Conservation (phyloP, 2,888 invertebrate genomes). For the Morinoia aosen region DNA sequence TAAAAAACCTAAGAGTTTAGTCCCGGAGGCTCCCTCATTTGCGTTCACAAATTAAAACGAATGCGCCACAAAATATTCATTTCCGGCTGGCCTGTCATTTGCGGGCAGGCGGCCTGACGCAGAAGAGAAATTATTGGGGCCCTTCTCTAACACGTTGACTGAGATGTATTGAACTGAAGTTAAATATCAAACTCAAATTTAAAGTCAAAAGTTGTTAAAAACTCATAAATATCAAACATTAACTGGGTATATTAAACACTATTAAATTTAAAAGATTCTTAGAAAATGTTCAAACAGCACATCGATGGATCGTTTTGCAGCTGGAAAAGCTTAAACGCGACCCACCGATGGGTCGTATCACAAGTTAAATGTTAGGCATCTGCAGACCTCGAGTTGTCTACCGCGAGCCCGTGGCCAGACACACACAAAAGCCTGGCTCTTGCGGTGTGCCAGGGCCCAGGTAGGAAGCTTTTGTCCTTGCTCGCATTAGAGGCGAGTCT, state of each 20-base stretch:
- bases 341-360: too few relatives aligned
- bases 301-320: too few relatives aligned
- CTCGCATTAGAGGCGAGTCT: background rate
- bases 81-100: background rate
- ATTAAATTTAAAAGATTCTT: too few relatives aligned
- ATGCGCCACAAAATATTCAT: background rate
- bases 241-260: too few relatives aligned
- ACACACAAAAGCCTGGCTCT: background rate
- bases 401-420: background rate
- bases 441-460: background rate
- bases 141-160: background rate
- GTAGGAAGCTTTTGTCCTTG: slow-evolving; percentile 12
- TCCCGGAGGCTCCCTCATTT: background rate
- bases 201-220: too few relatives aligned
- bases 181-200: too few relatives aligned
- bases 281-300: too few relatives aligned
- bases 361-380: background rate
- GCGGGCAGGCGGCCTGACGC: background rate
- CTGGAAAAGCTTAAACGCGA: too few relatives aligned
- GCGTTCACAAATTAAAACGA: background rate
- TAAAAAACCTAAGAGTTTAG: background rate
- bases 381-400: background rate
- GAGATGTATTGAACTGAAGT: too few relatives aligned
- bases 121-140: background rate
- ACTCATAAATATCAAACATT: too few relatives aligned